These are phyloP conservation scores for Crypturellus undulatus DNA, from an alignment of 2,113 vertebrate genomes.

Conservation along the genomic window DNA sequence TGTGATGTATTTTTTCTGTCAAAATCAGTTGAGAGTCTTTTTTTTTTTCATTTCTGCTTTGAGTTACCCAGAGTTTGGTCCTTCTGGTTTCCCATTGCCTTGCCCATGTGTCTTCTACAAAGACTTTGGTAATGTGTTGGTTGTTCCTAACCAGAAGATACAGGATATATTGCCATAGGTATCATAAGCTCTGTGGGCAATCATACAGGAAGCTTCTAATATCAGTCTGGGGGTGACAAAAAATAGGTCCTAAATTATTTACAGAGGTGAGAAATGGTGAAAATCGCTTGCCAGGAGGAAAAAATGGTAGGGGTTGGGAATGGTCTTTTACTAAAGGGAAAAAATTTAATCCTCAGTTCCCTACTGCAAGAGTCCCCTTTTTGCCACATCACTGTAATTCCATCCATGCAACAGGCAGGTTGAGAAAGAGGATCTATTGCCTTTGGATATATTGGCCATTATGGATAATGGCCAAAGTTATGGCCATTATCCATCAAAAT, in stretches of 20 bases:
- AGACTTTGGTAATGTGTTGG: not conserved
- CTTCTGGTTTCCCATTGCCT: not conserved
- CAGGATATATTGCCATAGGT: not conserved
- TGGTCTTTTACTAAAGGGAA: not conserved
- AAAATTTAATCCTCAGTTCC: not conserved
- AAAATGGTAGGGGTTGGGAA: not conserved
- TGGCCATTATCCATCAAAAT: not conserved
- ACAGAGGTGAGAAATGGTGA: not conserved
- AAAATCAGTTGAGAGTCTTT: not conserved
- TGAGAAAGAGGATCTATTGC: not conserved
- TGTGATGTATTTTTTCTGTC: not conserved
- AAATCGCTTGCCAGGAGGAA: not conserved
- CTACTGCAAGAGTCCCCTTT: not conserved
- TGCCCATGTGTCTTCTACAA: not conserved
- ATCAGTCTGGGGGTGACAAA: not conserved
- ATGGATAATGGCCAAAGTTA: too few relatives aligned
- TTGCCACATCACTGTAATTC: not conserved
- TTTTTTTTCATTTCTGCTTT: not conserved
- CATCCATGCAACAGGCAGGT: not conserved
- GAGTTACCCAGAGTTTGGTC: not conserved
- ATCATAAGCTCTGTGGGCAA: not conserved
- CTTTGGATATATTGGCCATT: not conserved
- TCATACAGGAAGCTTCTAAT: not conserved
- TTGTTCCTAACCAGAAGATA: not conserved
- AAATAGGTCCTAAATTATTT: not conserved